Base-by-base conservation (phyloP, 2,888 invertebrate species). In the Drosophila anceps region DNA sequence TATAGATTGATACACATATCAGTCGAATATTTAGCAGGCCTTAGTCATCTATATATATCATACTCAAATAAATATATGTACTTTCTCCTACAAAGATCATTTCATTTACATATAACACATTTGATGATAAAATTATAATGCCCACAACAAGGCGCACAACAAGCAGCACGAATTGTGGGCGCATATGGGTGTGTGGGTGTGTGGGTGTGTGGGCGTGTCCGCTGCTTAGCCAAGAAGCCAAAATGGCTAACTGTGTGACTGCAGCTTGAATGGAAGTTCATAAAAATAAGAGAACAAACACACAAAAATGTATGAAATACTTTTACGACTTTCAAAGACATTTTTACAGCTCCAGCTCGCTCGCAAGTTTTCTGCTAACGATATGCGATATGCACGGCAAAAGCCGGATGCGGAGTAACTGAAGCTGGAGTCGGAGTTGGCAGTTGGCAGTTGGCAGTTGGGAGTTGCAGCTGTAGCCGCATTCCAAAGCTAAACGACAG, bases 321-420 rank as follows among this genome's bases (percentile, higher is more conserved):
- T 89, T 89, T 90, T 90, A 89, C 84, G 88, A 88, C 84, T 87
- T 90, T 85, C 79, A 82, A 90, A 89, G 90, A 89, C 89, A 89
- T 85, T 89, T 89, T 89, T 89, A 89, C 88, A 89, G 81, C 90
- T 88, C 74, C 88, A 89, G 81, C 90, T 86, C 77, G 74, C 77
- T 79, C 73, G 70, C 77, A 82, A 88, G 69, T 86, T 85, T 85
- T 50, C 48, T 74, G 75, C 86, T 90, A 86, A 86, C 90, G 88
- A 90, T 90, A 86, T 88, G 90, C 90, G 86, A 89, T 86, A 83
- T 86, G 84, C 84, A 84, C 69, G 79, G 48, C 48, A 29, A 66
- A 33, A 69, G 46, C 46, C 62, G 62, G 61, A 65, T 31, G 44
- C 48, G 48, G 37, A 59, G 44, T 31, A 48, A 62, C 44, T 64